Conservation (phyloP, 2,888 invertebrate genomes). For the Drosophila putrida region DNA sequence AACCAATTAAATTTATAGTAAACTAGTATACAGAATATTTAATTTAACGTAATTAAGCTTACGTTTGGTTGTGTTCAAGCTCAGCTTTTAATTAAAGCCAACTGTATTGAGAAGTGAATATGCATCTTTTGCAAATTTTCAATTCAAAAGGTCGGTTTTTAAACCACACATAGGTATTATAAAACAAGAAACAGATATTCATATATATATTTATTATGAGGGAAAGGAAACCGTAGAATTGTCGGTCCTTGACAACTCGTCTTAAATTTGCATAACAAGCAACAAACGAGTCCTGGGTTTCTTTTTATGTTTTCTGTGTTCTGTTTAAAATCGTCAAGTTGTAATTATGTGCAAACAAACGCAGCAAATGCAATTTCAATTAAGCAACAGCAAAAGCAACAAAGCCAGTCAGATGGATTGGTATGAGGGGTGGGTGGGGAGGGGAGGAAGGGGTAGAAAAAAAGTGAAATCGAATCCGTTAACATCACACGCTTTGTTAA, state of each 20-base stretch:
- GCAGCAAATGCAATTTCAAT: conserved; percentile 75
- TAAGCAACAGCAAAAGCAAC: conserved; percentile 48
- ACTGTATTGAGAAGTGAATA: conserved; percentile 4
- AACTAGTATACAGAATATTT: too few species aligned
- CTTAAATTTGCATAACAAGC: conserved; percentile 59
- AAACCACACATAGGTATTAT: background rate
- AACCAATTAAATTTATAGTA: too few species aligned
- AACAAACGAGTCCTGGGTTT: conserved; percentile 45
- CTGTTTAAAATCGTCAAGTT: conserved; percentile 42
- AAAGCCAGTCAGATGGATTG: conserved; percentile 5
- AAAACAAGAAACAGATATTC: conserved; percentile 8
- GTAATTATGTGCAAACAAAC: conserved; percentile 77
- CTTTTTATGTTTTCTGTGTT: conserved; percentile 10
- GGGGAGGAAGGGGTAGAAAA: conserved; percentile 15
- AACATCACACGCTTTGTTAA: conserved; percentile 68
- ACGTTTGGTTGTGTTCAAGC: too few species aligned
- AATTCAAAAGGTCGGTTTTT: background rate
- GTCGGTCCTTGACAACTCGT: conserved; percentile 28
- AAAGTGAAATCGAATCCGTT: conserved; percentile 76
- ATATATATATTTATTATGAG: conserved; percentile 11
- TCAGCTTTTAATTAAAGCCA: too few species aligned
- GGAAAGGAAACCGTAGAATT: conserved; percentile 39
- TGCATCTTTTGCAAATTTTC: background rate
- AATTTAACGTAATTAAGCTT: too few species aligned
- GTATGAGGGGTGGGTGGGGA: background rate